Base-by-base conservation (phyloP, 2,888 invertebrate species). In the Leptopilina myrica region DNA sequence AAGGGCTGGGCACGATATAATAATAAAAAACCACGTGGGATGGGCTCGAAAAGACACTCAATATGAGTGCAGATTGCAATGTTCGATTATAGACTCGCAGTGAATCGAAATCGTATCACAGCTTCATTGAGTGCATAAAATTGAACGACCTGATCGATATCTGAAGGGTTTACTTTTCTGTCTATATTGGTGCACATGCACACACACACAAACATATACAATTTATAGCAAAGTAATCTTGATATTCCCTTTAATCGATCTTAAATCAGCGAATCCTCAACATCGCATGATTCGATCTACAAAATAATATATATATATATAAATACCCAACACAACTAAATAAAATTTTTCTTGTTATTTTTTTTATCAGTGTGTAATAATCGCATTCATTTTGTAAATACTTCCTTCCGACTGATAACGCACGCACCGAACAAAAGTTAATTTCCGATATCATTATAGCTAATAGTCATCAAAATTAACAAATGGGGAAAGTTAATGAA, bases 81-180 rank as follows among this genome's bases (percentile, higher is more conserved):
- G 73, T 73, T n/a, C 33, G 73, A 73, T 73, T 73, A 69, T 14
- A 15, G n/a, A 15, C 49, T 49, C 20, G 53, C 33, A 33, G 46
- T 56, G 56, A 56, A 56, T 73, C 73, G 56, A 56, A 73, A 33
- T 33, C 33, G 33, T 56, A 56, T 73, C 73, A 56, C 56, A 53
- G 56, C 73, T 73, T 33, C 56, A 73, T 73, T 73, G 69, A 53
- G 49, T 69, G 49, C 69, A 53, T 69, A 49, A 69, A 56, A 73
- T 73, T 73, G 73, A 49, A 73, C 69, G 49, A 69, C 73, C 73
- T 56, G 73, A 73, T 73, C 73, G 73, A 73, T 56, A 73, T 73
- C 73, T 56, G 26, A 73, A 73, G 26, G 56, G 33, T 33, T 73
- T n/a, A n/a, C n/a, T 49, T 49, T 49, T 53, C 53, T 73, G 43